Conservation (phyloP, 2,888 invertebrate species). For the Melieria crassipennis region DNA sequence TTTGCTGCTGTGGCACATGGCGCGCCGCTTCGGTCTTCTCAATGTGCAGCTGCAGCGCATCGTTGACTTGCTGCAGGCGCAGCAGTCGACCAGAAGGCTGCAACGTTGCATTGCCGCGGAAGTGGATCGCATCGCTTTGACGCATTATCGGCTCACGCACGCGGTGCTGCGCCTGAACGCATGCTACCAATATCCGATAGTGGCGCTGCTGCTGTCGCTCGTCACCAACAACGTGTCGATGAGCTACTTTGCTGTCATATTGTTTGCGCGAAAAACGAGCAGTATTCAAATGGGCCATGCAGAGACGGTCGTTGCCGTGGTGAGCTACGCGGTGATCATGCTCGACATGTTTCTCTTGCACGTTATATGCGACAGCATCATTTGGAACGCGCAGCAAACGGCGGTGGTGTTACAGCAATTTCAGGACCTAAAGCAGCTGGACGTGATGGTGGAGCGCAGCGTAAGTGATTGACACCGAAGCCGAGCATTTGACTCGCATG, state of each 20-base stretch:
- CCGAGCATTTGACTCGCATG: too few relatives aligned
- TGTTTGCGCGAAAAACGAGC: not conserved
- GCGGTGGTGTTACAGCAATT: conserved; percentile 3
- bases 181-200: conserved; percentile 13
- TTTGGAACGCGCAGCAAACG: not conserved
- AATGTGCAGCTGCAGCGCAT: conserved; percentile 14
- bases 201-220: conserved; percentile 8
- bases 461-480: too few relatives aligned
- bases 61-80: conserved; percentile 1
- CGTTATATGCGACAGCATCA: conserved; percentile 12
- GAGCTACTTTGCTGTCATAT: conserved; percentile 4
- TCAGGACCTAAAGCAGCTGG: conserved; percentile 6
- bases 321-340: not conserved
- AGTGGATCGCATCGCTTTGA: not conserved
- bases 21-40: conserved; percentile 22
- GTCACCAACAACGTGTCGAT: conserved; percentile 15
- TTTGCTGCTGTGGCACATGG: conserved; percentile 22
- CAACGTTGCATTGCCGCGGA: conserved; percentile 1
- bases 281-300: not conserved
- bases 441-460: not conserved
- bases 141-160: conserved; percentile 5
- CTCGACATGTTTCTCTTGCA: conserved; percentile 18
- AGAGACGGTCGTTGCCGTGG: not conserved
- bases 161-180: conserved; percentile 8
- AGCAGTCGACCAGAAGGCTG: not conserved